Conservation (phyloP, 2,797 vertebrate genomes). For the Tenualosa ilisha region DNA sequence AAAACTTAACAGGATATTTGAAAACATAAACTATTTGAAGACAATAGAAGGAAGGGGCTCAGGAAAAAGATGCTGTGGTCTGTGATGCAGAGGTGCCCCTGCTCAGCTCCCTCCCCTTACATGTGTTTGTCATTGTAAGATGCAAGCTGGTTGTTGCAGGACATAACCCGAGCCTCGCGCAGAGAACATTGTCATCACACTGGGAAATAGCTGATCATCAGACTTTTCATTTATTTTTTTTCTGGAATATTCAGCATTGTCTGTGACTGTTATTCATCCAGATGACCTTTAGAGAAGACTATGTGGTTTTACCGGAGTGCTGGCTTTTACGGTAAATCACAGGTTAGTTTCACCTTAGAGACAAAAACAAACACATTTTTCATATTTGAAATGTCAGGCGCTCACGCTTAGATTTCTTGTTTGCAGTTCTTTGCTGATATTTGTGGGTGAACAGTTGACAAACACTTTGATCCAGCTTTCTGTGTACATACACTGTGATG, state of each 20-base stretch:
- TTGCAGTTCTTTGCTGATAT: not conserved
- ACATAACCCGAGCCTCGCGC: not conserved
- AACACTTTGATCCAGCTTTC: not conserved
- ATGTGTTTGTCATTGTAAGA: not conserved
- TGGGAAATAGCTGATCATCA: conserved; percentile 8
- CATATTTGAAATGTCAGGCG: conserved; percentile 7
- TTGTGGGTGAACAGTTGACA: not conserved
- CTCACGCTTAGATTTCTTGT: not conserved
- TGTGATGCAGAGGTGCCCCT: not conserved
- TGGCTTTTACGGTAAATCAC: not conserved
- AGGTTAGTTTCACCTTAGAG: not conserved
- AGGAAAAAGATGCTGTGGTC: not conserved
- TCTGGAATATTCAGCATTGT: not conserved
- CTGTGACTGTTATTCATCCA: not conserved
- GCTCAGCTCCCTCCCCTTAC: not conserved
- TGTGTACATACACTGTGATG: not conserved
- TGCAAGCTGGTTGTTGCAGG: not conserved
- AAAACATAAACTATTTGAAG: not conserved
- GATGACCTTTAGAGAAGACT: not conserved
- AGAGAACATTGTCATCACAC: not conserved
- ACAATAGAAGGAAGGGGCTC: not conserved
- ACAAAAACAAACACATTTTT: not conserved
- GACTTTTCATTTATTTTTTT: not conserved
- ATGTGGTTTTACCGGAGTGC: not conserved
- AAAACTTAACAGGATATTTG: not conserved